These are phyloP conservation scores for Catharus bicknelli DNA, from an alignment of 2,113 vertebrate genomes.

Conservation along the genomic window DNA sequence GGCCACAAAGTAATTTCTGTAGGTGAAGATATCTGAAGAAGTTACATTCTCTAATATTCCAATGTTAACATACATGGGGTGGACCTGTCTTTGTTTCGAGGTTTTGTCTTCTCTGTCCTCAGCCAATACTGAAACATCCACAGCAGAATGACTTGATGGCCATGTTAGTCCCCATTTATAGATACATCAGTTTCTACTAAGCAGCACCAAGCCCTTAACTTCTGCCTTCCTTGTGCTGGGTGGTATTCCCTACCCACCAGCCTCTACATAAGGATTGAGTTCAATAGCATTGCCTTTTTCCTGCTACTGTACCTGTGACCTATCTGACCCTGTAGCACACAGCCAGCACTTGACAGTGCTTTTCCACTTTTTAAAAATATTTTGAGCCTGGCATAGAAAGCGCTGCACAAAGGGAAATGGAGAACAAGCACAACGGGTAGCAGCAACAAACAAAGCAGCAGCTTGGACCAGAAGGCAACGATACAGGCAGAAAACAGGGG, in stretches of 20 bases:
- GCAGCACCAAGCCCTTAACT: not conserved
- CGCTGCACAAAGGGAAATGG: not conserved
- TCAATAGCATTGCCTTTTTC: not conserved
- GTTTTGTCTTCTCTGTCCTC: not conserved
- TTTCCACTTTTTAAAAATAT: not conserved
- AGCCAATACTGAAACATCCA: not conserved
- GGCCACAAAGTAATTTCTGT: not conserved
- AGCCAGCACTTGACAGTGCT: not conserved
- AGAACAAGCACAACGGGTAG: not conserved
- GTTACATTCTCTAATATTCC: not conserved
- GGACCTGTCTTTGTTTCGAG: fast-evolving
- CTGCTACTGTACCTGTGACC: not conserved
- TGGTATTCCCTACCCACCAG: not conserved
- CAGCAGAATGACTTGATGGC: not conserved
- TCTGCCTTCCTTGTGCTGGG: not conserved
- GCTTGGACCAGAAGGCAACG: not conserved
- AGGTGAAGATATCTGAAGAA: not conserved
- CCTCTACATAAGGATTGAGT: not conserved
- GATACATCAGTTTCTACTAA: not conserved
- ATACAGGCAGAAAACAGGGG: conserved; percentile 20
- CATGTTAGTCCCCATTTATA: not conserved
- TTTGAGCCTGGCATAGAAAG: conserved; percentile 18
- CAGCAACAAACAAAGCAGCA: conserved; percentile 22
- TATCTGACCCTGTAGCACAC: not conserved
- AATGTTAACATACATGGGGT: fast-evolving